Evolutionary conservation across 2,113 vertebrate genomes (phyloP), one percentile per base, ranked within the genome.

Genomic region (Strix aluco): DNA sequence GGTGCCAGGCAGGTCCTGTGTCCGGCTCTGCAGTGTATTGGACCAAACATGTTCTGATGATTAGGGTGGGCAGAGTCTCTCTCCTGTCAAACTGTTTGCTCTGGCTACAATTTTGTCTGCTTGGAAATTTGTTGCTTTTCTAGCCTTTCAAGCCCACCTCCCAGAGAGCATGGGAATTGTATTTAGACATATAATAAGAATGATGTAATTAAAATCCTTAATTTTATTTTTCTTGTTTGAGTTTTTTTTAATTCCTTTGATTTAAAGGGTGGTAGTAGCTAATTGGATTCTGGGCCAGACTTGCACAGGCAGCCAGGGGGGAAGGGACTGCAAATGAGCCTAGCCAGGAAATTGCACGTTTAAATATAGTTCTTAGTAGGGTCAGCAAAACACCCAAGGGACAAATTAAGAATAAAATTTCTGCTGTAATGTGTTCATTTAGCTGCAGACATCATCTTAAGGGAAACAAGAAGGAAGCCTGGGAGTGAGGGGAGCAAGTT

Each of bases 281-380:
- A 95, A 96, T 95, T 95, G 80, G 90, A 88, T 97, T 96, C 78
- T 72, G 84, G 83, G 70, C 73, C 86, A 89, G 91, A 32, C 49
- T 85, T 34, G 54, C 81, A 57, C 5, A 62, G 84, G 81, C 86
- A 90, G 87, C 86, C 0, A 0, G 34, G 59, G 70, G 79, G 86
- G 70, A 82, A 75, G 86, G 93, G 92, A 93, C 87, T 86, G 65
- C 63, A 95, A 94, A 90, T 78, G 72, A 86, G 80, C 93, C 90
- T 86, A 83, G 94, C 65, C 91, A 95, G 96, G 96, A 97, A 97
- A 96, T 94, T 92, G 89, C 81, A 85, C 73, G 46, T 97, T 94
- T 92, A 97, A 97, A 95, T 97, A 82, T 89, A 96, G 95, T 81
- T 92, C 91, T 94, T 25, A 32, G 81, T 94, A 85, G 91, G 95